Conservation (phyloP, 2,113 vertebrate genomes). For the Euleptes europaea region DNA sequence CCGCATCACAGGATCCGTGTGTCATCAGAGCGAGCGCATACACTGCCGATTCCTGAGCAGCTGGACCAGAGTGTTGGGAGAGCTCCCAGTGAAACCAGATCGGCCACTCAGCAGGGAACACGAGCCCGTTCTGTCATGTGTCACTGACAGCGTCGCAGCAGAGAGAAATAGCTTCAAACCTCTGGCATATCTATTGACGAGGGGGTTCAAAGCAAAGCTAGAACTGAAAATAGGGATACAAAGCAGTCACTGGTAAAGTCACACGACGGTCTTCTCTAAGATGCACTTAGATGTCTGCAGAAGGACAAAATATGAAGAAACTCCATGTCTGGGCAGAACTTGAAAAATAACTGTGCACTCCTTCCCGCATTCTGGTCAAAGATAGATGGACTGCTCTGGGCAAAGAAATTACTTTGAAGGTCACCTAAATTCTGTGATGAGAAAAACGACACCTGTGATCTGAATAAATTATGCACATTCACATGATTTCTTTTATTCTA, state of each 20-base stretch:
- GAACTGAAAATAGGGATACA: slow-evolving; percentile 63
- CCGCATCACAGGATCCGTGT: slow-evolving; percentile 60
- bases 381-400: not conserved
- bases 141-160: slow-evolving; percentile 55
- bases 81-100: slow-evolving; percentile 67
- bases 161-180: slow-evolving; percentile 64
- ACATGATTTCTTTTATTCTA: not conserved
- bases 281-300: slow-evolving; percentile 41
- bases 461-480: not conserved
- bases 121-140: slow-evolving; percentile 46
- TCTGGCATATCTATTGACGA: slow-evolving; percentile 69
- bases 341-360: slow-evolving; percentile 34
- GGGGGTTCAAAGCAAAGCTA: slow-evolving; percentile 58
- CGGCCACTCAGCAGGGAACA: slow-evolving; percentile 51
- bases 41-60: slow-evolving; percentile 64
- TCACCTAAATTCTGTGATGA: not conserved
- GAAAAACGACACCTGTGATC: not conserved
- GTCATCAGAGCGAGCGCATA: slow-evolving; percentile 66
- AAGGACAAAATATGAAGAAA: slow-evolving; percentile 52
- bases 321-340: not conserved
- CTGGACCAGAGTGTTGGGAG: slow-evolving; percentile 52
- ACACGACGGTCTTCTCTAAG: slow-evolving; percentile 53
- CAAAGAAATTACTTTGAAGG: not conserved
- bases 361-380: not conserved
- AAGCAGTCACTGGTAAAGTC: slow-evolving; percentile 59